Conservation (phyloP, 2,888 invertebrate genomes). For the Galerucella calmariensis region DNA sequence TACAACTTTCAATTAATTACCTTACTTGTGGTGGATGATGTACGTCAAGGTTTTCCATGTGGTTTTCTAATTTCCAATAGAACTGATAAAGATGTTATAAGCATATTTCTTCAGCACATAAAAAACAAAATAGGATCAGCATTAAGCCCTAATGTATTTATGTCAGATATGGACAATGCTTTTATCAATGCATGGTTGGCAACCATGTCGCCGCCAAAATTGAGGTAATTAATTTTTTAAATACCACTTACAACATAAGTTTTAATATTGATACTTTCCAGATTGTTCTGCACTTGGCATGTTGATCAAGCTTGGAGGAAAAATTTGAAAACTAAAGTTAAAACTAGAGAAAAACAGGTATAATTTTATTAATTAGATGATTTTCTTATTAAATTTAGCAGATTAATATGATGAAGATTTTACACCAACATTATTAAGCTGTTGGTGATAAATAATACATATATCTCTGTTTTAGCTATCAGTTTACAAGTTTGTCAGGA, state of each 20-base stretch:
- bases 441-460: too few relatives aligned
- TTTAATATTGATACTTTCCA: background rate
- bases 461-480: too few relatives aligned
- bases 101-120: slow-evolving; percentile 8
- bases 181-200: slow-evolving; percentile 12
- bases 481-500: too few relatives aligned
- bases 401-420: too few relatives aligned
- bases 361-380: too few relatives aligned
- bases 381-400: too few relatives aligned
- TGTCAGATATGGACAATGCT: slow-evolving; percentile 23
- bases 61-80: slow-evolving; percentile 6
- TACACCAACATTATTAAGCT: too few relatives aligned
- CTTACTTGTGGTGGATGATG: slow-evolving; percentile 28
- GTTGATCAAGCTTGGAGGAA: slow-evolving; percentile 23
- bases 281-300: slow-evolving; percentile 15
- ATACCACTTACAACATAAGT: background rate
- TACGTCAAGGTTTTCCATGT: slow-evolving; percentile 47
- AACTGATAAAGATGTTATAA: slow-evolving; percentile 12
- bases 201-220: too few relatives aligned
- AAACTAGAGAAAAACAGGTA: too few relatives aligned
- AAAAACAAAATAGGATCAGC: background rate
- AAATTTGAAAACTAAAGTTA: too few relatives aligned
- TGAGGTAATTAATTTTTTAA: background rate
- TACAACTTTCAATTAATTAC: too few relatives aligned
- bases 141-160: slow-evolving; percentile 19